These are phyloP conservation scores for Bombycilla garrulus DNA, from an alignment of 2,113 vertebrate genomes.

Conservation along the genomic window DNA sequence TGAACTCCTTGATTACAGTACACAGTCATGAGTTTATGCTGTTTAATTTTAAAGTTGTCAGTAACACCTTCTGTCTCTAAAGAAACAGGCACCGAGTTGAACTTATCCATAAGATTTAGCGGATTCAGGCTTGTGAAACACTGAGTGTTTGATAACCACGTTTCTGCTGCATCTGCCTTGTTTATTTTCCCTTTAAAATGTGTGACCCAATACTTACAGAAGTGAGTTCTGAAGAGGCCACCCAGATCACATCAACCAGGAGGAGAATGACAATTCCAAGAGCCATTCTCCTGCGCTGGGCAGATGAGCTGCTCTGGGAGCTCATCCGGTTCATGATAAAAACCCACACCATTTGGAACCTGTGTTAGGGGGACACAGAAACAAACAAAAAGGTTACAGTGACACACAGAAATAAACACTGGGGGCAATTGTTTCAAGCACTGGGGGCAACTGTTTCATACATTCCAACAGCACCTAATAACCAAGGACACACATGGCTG, in stretches of 20 bases:
- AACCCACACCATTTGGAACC: slow-evolving; percentile 85
- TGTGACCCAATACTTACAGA: slow-evolving; percentile 79
- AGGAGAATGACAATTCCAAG: slow-evolving; percentile 92
- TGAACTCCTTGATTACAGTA: neutral
- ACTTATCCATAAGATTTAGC: neutral
- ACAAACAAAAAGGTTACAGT: neutral
- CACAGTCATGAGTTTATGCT: neutral
- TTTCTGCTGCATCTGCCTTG: neutral
- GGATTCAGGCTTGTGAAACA: neutral
- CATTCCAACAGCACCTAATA: neutral
- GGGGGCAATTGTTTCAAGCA: neutral
- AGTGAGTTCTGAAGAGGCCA: slow-evolving; percentile 94
- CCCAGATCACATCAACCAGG: slow-evolving; percentile 96
- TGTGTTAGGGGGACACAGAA: slow-evolving; percentile 7
- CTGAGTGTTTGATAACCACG: fast-evolving
- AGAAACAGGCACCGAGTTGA: neutral
- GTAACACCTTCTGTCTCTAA: neutral
- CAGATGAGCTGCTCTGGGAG: slow-evolving; percentile 82
- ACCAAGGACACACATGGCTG: neutral
- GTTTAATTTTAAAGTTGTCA: neutral
- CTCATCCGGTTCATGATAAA: slow-evolving; percentile 93
- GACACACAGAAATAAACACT: neutral
- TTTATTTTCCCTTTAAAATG: neutral
- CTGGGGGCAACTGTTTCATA: neutral
- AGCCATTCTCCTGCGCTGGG: slow-evolving; percentile 87